A percentile compares a stretch with the other conserved stretches of the same genome.
Conservation (phyloP, 2,113 vertebrate genomes). For the Odobenus rosmarus region DNA sequence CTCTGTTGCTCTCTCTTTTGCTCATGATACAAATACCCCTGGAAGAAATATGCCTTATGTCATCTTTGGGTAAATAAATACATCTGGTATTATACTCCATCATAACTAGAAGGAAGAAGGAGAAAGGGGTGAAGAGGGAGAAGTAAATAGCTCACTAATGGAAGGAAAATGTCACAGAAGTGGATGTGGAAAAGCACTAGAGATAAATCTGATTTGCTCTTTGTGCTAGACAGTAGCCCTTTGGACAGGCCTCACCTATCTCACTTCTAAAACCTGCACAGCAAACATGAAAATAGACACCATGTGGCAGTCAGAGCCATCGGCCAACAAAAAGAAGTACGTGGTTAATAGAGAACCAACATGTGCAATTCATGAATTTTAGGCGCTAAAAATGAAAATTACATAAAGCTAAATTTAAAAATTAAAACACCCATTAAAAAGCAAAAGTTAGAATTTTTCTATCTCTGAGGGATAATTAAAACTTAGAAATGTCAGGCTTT, state of each 20-base stretch:
- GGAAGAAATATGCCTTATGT: neutral
- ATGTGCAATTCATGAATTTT: neutral
- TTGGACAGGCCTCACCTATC: neutral
- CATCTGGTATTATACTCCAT: neutral
- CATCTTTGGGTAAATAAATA: neutral
- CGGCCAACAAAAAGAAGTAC: neutral
- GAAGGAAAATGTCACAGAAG: neutral
- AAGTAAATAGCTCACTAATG: neutral
- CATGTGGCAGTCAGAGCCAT: neutral
- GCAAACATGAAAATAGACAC: neutral
- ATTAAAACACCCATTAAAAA: conserved; percentile 22
- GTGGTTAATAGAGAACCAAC: neutral
- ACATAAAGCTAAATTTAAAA: conserved; percentile 1
- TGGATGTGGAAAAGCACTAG: neutral
- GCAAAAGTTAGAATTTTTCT: neutral
- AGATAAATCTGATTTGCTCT: neutral
- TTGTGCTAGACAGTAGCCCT: neutral
- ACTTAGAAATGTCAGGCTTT: conserved; percentile 28
- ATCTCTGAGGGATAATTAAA: conserved; percentile 3
- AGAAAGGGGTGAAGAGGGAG: neutral
- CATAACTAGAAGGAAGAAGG: neutral
- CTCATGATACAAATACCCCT: neutral
- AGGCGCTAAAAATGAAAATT: conserved; percentile 33
- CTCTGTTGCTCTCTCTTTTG: neutral
- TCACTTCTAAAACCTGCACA: neutral